Base-by-base conservation (phyloP, 2,797 vertebrate species). In the Clarias pachynema region DNA sequence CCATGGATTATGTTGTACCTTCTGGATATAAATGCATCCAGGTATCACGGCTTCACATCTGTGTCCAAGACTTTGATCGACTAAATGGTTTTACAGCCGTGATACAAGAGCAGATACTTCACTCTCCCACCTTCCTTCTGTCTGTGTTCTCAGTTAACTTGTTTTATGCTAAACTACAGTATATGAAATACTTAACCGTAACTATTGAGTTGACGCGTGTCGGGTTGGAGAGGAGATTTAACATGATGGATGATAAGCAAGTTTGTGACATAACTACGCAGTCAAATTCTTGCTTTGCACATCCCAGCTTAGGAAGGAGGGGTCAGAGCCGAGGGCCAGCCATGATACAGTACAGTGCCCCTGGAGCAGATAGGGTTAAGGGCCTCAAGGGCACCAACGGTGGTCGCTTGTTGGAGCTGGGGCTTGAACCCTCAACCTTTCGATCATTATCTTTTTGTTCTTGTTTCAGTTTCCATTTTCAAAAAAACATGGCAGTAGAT, bases 71-170 rank as follows among this genome's bases (percentile, higher is more conserved):
- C 69, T 77, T 81, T 65, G 69, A 82, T 81, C 29, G 26, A 56
- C n/a, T 56, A 81, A 81, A 86, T n/a, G 59, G 24, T 86, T 85
- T 86, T 87, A 83, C 68, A 69, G 68, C 80, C 68, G 26, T 75
- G 29, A 34, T 49, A 81, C 79, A 72, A 22, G 18, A 82, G 79
- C 78, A 77, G 81, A 53, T 81, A 44, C 15, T 78, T 78, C 40
- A 68, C 24, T 62, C 31, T 75, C 62, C 53, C 69, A 8, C 72
- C 24, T 81, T 29, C 29, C 70, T 66, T 40, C 31, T 62, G 20
- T 60, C 49, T 59, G 31, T 44, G 24, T 69, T 31, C 69, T 62
- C 34, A 84, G 7, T 59, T 44, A 79, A 24, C 34, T n/a, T 31
- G 26, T 62, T 20, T 69, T 69, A 62, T 60, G 31, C 44, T 60